Conservation (phyloP, 2,888 invertebrate genomes). For the Scaptomyza parva region DNA sequence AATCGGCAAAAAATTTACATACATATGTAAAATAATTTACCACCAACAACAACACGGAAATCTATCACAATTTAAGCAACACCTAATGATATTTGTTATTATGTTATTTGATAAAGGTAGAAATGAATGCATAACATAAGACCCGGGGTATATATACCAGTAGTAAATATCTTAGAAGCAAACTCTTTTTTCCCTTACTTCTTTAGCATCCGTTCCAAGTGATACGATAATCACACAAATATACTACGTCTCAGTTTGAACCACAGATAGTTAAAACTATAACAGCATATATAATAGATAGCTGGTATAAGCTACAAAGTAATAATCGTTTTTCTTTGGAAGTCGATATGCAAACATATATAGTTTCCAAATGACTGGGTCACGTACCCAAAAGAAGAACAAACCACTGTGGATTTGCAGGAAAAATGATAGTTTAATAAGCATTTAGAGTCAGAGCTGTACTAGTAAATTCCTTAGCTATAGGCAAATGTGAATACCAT, state of each 20-base stretch:
- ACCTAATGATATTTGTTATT: too few species aligned
- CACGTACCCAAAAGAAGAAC: not conserved
- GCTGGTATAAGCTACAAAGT: not conserved
- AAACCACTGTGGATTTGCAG: not conserved
- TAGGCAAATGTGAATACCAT: constrained; percentile 22
- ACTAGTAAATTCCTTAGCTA: not conserved
- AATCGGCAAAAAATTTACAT: too few species aligned
- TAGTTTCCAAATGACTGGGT: not conserved
- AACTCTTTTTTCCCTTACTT: not conserved
- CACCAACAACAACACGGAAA: too few species aligned
- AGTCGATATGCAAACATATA: not conserved
- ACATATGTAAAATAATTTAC: too few species aligned
- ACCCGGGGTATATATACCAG: not conserved
- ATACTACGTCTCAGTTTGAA: not conserved
- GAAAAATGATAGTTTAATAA: constrained; percentile 29
- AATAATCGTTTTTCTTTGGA: not conserved
- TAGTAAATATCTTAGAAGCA: too few species aligned
- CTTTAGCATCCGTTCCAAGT: constrained; percentile 11
- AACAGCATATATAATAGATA: not conserved
- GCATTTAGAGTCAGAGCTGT: constrained; percentile 13
- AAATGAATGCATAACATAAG: too few species aligned
- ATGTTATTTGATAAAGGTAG: too few species aligned
- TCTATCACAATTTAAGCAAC: too few species aligned
- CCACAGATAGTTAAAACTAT: constrained; percentile 3
- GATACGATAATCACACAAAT: constrained; percentile 12